Base-by-base conservation (phyloP, 2,797 vertebrate genomes). In the Danio choprae region DNA sequence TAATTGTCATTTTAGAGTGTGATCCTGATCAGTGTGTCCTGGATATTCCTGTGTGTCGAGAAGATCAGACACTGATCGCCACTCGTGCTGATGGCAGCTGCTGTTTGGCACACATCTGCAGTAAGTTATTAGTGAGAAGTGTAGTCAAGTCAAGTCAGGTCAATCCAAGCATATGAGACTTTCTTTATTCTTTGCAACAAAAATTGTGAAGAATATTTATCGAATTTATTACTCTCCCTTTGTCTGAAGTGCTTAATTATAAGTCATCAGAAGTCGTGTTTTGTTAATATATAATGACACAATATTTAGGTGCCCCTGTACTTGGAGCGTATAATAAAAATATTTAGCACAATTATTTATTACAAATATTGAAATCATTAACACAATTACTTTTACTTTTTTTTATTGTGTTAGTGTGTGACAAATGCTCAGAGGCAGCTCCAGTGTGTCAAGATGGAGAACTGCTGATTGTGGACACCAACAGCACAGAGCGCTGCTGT, bases 91-190 rank as follows among this genome's bases (percentile, higher is more conserved):
- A 96, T 22, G 94, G 93, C 60, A 96, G 95, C 62, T 99, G 98
- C 92, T 99, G 98, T 41, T 86, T 95, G 64, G 94, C 95, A n/a
- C 93, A 96, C 84, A 95, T 98, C 85, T 99, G 98, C 85, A 94
- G 98, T 99, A 88, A 89, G 88, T 91, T 11, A 53, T 60, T 58
- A 10, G n/a, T 18, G n/a, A 9, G 40, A 46, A 60, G 29, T 43
- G 8, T 15, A 29, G 29, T 50, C 1, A 46, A 38, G 10, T 67
- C 4, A 22, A 18, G 16, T 10, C 7, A 46, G 4, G 36, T 16
- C 43, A 78, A 5, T 44, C 4, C 7, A 29, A 29, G 29, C 8
- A 76, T 53, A 16, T 16, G 29, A 29, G 20, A 48, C 22, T 67
- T 15, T 1, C 41, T 13, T 65, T 50, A 22, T n/a, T 36, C 46